A percentile compares a stretch with the other conserved stretches of the same genome.
Evolutionary conservation across 2,113 vertebrate genomes (phyloP).

Genomic region (Solenodon paradoxus): DNA sequence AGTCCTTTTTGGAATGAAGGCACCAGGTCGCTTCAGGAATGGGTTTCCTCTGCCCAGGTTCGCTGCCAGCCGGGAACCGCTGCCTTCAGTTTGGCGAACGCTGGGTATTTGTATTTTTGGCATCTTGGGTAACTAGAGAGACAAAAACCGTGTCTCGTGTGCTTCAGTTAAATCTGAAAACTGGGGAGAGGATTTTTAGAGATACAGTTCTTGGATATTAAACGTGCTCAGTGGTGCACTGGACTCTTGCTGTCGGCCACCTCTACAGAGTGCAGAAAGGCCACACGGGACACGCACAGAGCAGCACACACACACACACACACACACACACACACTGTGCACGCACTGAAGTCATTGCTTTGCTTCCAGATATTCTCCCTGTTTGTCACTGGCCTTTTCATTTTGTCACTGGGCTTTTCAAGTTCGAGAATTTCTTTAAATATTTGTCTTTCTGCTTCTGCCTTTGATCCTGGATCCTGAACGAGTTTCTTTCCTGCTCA

Average conservation of each 20-base stretch:
- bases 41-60: too few species aligned
- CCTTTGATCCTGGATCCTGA: not conserved
- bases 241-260: too few species aligned
- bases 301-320: not conserved
- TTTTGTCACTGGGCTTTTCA: not conserved
- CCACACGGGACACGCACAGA: fast-evolving
- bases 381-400: not conserved
- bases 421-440: not conserved
- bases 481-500: not conserved
- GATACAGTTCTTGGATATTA: not conserved
- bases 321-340: not conserved
- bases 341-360: not conserved
- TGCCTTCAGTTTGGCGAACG: fast-evolving
- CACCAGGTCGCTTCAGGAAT: not conserved
- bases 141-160: too few species aligned
- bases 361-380: not conserved
- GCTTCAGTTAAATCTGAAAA: not conserved
- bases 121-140: not conserved
- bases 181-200: not conserved
- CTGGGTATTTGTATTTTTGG: not conserved
- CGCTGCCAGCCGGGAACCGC: not conserved
- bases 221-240: too few species aligned
- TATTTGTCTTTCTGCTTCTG: too few species aligned
- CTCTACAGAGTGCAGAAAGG: not conserved
- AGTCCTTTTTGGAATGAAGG: not conserved